phyloP scores from a whole-genome alignment of 1,140 invertebrate species.

The Colletes gigas region DNA sequence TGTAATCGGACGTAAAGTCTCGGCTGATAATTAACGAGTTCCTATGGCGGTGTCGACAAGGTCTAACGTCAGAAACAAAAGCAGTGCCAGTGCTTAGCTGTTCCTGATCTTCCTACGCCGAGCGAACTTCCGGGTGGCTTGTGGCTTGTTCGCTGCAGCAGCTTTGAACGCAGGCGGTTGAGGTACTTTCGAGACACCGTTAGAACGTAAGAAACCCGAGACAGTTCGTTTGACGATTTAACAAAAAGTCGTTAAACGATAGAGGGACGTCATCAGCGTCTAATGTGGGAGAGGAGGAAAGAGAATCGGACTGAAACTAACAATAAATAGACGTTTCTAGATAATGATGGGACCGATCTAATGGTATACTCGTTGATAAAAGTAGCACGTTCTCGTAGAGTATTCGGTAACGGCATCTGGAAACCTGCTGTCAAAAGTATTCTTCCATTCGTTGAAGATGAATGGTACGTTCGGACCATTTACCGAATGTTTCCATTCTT shows the following conservation, averaged over 20 bases:
- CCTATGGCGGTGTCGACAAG: constrained; percentile 11
- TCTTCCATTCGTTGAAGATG: no score
- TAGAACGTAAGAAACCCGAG: constrained; percentile 9
- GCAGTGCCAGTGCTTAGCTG: background rate
- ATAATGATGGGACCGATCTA: no score
- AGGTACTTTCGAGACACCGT: constrained; percentile 26
- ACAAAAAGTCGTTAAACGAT: background rate
- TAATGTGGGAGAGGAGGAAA: background rate
- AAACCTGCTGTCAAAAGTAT: no score
- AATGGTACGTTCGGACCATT: no score
- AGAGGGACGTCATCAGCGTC: background rate
- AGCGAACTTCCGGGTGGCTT: constrained; percentile 48
- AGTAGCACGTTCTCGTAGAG: no score
- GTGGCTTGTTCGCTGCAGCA: constrained; percentile 24
- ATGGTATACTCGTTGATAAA: no score
- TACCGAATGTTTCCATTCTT: no score
- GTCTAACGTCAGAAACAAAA: constrained; percentile 41
- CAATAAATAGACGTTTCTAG: no score
- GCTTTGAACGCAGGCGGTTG: constrained; percentile 10
- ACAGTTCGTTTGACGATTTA: constrained; percentile 3
- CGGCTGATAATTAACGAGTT: constrained; percentile 44
- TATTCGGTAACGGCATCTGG: no score
- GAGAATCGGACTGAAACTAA: no score
- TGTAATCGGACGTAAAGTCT: constrained; percentile 5
- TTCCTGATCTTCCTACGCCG: constrained; percentile 40